Conservation (phyloP, 2,113 vertebrate species). For the Apeltes quadracus region DNA sequence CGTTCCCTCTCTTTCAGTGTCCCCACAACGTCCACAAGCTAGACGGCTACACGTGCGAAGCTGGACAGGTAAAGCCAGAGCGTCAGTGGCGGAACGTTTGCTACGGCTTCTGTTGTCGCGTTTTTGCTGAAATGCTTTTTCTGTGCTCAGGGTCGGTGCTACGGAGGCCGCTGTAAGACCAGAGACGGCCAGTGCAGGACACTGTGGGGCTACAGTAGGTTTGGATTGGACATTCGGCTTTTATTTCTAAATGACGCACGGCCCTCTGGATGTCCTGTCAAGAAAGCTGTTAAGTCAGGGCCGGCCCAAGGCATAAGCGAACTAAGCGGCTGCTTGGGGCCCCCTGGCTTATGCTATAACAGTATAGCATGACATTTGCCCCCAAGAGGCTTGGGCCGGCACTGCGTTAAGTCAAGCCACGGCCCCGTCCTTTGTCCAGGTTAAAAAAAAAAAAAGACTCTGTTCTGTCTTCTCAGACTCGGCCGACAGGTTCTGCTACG, state of each 20-base stretch:
- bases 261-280: background rate
- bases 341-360: too few species aligned
- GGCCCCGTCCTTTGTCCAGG: too few species aligned
- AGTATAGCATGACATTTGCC: too few species aligned
- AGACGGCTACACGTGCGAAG: constrained; percentile 92
- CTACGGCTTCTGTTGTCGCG: background rate
- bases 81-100: background rate
- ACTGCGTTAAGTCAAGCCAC: too few species aligned
- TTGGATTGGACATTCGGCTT: constrained; percentile 16
- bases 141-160: constrained; percentile 89
- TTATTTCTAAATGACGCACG: background rate
- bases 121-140: background rate
- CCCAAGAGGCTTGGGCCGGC: too few species aligned
- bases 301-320: too few species aligned
- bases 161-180: constrained; percentile 93
- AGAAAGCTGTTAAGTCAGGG: too few species aligned
- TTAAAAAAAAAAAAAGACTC: background rate
- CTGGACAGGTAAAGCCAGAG: constrained; percentile 88
- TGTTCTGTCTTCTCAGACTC: constrained; percentile 77
- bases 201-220: constrained; percentile 92
- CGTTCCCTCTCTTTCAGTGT: constrained; percentile 80
- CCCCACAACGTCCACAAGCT: constrained; percentile 96
- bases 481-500: constrained; percentile 95
- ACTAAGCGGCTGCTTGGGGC: too few species aligned
- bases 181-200: constrained; percentile 89